Percentiles rank a stretch among this genome's conserved stretches.
These are phyloP conservation scores for Vanacampus margaritifer DNA, from an alignment of 2,113 vertebrate genomes.

Conservation along the genomic window DNA sequence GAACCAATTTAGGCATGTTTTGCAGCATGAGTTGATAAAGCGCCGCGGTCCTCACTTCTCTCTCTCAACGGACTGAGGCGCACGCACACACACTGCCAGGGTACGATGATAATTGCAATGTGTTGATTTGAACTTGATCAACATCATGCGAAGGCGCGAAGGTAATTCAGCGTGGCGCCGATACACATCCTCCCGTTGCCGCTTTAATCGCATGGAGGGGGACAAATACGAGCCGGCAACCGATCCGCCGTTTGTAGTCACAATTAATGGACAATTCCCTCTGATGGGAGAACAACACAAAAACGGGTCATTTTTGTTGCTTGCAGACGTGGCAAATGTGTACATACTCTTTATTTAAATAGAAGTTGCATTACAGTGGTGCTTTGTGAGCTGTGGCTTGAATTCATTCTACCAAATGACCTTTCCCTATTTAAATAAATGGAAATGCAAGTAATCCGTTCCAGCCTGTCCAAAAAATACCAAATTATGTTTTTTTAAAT, in stretches of 20 bases:
- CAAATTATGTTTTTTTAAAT: too few species aligned
- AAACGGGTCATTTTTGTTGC: slow-evolving; percentile 37
- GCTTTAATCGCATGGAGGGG: slow-evolving; percentile 48
- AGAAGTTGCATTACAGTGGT: too few species aligned
- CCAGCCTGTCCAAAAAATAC: too few species aligned
- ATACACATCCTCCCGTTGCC: slow-evolving; percentile 31
- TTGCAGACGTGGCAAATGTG: background rate
- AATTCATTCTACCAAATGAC: too few species aligned
- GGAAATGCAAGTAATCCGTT: too few species aligned
- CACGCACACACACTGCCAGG: too few species aligned
- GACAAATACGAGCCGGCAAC: too few species aligned
- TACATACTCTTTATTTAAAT: too few species aligned
- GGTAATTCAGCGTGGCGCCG: slow-evolving; percentile 2
- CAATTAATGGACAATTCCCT: slow-evolving; percentile 60
- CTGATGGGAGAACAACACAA: slow-evolving; percentile 17
- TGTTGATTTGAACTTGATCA: slow-evolving; percentile 64
- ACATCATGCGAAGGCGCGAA: slow-evolving; percentile 41
- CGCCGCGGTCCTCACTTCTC: slow-evolving; percentile 33
- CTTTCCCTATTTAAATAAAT: too few species aligned
- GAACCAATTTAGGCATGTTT: slow-evolving; percentile 71
- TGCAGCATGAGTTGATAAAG: slow-evolving; percentile 58
- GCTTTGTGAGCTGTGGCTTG: too few species aligned
- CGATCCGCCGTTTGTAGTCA: slow-evolving; percentile 57
- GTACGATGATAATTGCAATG: slow-evolving; percentile 57
- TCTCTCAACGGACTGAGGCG: slow-evolving; percentile 46